Evolutionary conservation across 2,888 invertebrate genomes (phyloP).

Genomic region (Diarsia rubi): DNA sequence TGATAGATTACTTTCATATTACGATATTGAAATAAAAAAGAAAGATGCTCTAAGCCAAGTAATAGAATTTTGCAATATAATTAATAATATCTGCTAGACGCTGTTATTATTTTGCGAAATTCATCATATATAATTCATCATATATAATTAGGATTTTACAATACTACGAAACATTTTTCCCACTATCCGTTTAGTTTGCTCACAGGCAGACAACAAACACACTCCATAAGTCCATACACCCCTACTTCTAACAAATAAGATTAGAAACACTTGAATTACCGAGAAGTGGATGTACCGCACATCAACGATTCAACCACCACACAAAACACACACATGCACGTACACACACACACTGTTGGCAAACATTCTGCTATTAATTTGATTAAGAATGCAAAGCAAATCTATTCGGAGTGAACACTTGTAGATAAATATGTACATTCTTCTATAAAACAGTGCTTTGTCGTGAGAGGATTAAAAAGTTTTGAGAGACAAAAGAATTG

Average conservation of each 20-base stretch:
- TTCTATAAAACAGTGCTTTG: constrained; percentile 13
- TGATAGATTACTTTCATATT: background rate
- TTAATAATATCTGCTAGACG: background rate
- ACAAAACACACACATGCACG: background rate
- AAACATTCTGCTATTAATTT: constrained; percentile 55
- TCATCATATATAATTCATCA: no score
- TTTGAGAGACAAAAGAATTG: background rate
- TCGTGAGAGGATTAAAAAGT: background rate
- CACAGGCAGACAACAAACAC: background rate
- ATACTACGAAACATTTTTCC: background rate
- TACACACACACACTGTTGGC: constrained; percentile 13
- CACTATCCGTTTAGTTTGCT: background rate
- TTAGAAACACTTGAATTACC: constrained; percentile 53
- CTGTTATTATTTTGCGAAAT: background rate
- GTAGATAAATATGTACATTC: constrained; percentile 18
- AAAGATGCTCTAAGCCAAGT: background rate
- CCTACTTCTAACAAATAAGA: constrained; percentile 28
- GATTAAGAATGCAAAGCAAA: constrained; percentile 63
- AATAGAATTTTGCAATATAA: background rate
- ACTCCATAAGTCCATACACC: background rate
- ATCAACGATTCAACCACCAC: constrained; percentile 46
- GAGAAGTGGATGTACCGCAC: constrained; percentile 47
- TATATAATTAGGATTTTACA: background rate
- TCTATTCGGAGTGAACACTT: constrained; percentile 42
- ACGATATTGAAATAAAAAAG: background rate